Base-by-base conservation (phyloP, 92 coral and sea anemone genomes). In the Siderastrea radians region DNA sequence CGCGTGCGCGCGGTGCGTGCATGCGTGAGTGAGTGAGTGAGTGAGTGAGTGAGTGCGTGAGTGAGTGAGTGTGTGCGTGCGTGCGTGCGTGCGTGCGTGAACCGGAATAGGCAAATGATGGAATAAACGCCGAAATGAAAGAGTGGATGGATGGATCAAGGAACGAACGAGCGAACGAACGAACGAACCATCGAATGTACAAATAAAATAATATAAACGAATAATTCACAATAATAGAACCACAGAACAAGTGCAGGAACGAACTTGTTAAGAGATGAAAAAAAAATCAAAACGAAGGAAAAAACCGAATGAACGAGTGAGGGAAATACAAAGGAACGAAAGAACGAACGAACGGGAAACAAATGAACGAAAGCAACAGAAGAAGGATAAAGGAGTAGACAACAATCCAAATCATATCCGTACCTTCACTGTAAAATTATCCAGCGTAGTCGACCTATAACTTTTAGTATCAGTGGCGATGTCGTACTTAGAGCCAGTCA, bases 381-480 rank as follows among this genome's bases (percentile, higher is more conserved):
- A 26, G 38, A 26, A 26, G 38, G 38, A 26, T 26, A 26, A 26
- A 26, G 0, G 38, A 26, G 38, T 26, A 26, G 38, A 26, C 38
- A 26, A 26, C 38, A 26, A 26, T 26, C 38, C 38, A 26, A 26
- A 26, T 26, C 38, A 47, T 5, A 12, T 6, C 55, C n/a, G 6
- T 63, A 85, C 89, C 84, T 85, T 65, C 43, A 66, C 46, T 0
- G 84, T 47, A 53, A 57, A 53, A 75, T 77, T 57, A 44, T 47
- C 68, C 6, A 15, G 15, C 12, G 3, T 0, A 19, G 72, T 51
- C 54, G 67, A 17, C 15, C n/a, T 26, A 2, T n/a, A 65, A 14
- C 55, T 3, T 67, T 74, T 68, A 1, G 99, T 98, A 74, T 95
- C 98, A 5, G 96, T 93, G 14, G 96, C 97, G 72, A 92, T 94